Conservation (phyloP, 2,113 vertebrate genomes). For the Solenodon paradoxus region DNA sequence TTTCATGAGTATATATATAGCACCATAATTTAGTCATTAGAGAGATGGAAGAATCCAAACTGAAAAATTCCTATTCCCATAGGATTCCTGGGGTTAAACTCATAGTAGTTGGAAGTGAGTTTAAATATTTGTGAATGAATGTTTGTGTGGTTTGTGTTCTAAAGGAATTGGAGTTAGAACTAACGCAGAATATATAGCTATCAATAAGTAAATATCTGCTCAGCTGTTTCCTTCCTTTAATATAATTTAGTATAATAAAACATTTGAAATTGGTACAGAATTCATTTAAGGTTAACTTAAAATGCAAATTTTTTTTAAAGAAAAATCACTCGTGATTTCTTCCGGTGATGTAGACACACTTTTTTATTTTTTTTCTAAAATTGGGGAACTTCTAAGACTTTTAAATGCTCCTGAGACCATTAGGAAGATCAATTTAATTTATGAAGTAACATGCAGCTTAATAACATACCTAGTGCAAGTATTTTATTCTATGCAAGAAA, state of each 20-base stretch:
- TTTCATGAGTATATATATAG: not conserved
- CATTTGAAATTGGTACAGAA: not conserved
- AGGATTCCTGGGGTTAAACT: not conserved
- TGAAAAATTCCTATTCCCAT: not conserved
- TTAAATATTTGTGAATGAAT: not conserved
- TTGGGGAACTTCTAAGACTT: not conserved
- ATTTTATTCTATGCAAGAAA: not conserved
- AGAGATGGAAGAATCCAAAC: not conserved
- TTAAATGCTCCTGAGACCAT: not conserved
- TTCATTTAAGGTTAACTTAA: not conserved
- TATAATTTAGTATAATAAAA: not conserved
- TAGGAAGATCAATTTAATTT: not conserved
- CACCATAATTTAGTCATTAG: not conserved
- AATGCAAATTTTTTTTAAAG: not conserved
- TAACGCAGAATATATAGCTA: not conserved
- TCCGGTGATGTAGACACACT: not conserved
- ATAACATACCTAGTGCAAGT: not conserved
- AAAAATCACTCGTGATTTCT: not conserved
- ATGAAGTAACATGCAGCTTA: not conserved
- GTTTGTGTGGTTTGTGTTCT: not conserved
- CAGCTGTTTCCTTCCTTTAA: not conserved
- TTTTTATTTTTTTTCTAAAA: not conserved
- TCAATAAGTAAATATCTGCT: not conserved
- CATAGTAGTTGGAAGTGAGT: not conserved
- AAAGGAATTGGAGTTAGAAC: not conserved